Evolutionary conservation across 2,113 vertebrate species (phyloP).

Genomic region (Acrocephalus kingi): DNA sequence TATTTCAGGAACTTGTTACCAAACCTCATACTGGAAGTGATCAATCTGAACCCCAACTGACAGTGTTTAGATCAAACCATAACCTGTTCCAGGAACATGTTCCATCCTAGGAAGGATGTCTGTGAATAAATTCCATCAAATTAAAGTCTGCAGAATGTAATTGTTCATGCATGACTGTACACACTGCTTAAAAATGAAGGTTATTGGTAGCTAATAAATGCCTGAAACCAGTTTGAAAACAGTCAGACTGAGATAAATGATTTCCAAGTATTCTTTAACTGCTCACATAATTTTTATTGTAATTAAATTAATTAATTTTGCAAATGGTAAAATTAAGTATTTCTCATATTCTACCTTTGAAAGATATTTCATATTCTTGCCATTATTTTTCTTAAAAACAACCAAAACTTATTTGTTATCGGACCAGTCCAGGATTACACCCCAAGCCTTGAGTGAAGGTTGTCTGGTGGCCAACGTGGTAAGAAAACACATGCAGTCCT

Average conservation of each 20-base stretch:
- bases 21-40: background rate
- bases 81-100: background rate
- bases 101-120: background rate
- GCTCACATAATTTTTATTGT: background rate
- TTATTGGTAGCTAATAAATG: background rate
- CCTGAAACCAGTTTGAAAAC: background rate
- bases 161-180: background rate
- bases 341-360: background rate
- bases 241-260: background rate
- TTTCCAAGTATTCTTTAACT: background rate
- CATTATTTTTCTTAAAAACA: background rate
- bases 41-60: background rate
- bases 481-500: background rate
- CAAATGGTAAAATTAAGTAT: background rate
- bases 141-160: background rate
- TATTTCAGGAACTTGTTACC: conserved; percentile 14
- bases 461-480: background rate
- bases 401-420: background rate
- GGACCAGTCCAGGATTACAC: background rate
- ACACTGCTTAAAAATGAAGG: background rate
- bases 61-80: conserved; percentile 1
- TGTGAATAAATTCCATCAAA: conserved; percentile 33
- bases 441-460: background rate
- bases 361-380: background rate
- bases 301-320: background rate